Base-by-base conservation (phyloP, 1,140 invertebrate genomes). In the Drosophila pruinosa region DNA sequence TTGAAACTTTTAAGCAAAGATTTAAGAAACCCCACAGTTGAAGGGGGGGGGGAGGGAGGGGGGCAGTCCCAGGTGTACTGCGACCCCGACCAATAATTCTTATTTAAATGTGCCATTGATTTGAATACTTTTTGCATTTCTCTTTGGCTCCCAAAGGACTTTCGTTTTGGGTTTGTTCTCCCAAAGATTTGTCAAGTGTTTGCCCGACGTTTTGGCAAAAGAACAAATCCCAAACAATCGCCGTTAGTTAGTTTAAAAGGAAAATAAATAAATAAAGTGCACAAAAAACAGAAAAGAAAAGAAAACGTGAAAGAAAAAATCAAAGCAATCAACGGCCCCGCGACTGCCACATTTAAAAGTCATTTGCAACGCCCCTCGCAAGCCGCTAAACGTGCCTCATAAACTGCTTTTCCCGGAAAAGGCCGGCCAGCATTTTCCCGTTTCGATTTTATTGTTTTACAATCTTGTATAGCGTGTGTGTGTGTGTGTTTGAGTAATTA, bases 281-380 rank as follows among this genome's bases (percentile, higher is more conserved):
- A 56, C 28, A 58, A 45, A 45, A n/a, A 26, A n/a, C 4, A 3
- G 15, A 1, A 12, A 15, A 21, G 14, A 36, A 47, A 57, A 12
- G n/a, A 48, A 68, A 67, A 61, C 12, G 19, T 28, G 0, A 8
- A 24, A 22, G 12, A 24, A 47, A 50, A 72, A 70, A 31, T 28
- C 24, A 31, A 74, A 74, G 75, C 65, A 74, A 78, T 67, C 79
- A 81, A 57, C 43, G 72, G 21, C 4, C 26, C n/a, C 64, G 36
- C 45, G 70, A 61, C 70, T 48, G 43, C 34, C 65, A 74, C 81
- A 86, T 86, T 86, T 86, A 86, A 86, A 86, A 86, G 81, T 86
- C 81, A 86, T 86, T 86, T 86, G 77, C 73, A 88, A 88, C 81
- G 81, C 81, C 81, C 81, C 82, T 86, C 63, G 61, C 19, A 58